phyloP scores from a whole-genome alignment of 2,113 vertebrate species.

The Etia nguti region DNA sequence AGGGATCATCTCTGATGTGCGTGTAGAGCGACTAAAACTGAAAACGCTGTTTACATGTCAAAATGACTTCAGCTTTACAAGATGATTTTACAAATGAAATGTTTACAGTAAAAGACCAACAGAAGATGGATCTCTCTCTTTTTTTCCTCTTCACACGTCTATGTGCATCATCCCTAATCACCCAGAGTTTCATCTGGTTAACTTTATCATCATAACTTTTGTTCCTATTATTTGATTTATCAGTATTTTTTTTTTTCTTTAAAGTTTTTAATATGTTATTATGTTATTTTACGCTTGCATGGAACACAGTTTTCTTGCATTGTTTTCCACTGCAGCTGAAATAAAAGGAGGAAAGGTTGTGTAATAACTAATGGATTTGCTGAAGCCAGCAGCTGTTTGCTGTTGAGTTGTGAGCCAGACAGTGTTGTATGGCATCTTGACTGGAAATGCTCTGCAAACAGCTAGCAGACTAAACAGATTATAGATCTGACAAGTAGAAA shows the following conservation, averaged over 20 bases:
- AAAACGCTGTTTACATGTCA: background rate
- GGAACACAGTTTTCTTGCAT: background rate
- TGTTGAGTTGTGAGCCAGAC: constrained; percentile 20
- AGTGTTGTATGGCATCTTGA: background rate
- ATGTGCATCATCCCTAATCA: background rate
- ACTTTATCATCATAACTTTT: background rate
- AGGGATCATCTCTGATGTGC: constrained; percentile 25
- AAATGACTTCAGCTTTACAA: background rate
- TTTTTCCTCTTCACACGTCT: rapidly evolving
- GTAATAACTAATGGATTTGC: background rate
- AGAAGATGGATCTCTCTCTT: background rate
- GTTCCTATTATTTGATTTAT: background rate
- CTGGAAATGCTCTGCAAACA: constrained; percentile 6
- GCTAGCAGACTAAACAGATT: constrained; percentile 16
- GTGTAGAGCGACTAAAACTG: background rate
- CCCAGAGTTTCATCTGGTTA: background rate
- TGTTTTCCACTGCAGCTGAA: background rate
- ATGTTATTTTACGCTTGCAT: background rate
- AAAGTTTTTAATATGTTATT: background rate
- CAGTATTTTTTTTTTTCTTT: background rate
- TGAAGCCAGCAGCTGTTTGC: constrained; percentile 30
- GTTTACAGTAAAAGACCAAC: background rate
- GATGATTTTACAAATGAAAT: background rate
- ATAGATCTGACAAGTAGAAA: background rate
- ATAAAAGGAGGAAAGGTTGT: background rate